Percentiles rank a stretch among this genome's conserved stretches.
Evolutionary conservation across 64 coral and sea anemone genomes (phyloP).

Genomic region (Dendronephthya gigantea): DNA sequence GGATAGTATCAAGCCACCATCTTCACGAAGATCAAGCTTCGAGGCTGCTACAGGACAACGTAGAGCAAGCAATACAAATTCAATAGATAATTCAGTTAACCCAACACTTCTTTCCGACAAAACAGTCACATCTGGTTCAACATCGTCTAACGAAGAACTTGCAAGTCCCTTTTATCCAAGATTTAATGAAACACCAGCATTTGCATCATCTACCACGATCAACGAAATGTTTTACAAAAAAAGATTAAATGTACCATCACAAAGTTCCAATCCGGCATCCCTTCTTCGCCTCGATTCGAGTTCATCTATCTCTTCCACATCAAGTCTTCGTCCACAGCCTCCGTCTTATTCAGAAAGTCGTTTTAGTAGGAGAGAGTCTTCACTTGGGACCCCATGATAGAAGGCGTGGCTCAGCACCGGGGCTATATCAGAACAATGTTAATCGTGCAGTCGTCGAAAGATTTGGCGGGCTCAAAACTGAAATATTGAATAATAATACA

Average conservation of each 20-base stretch:
- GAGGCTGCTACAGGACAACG: neutral
- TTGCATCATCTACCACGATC: neutral
- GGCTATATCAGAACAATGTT: neutral
- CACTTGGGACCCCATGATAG: neutral
- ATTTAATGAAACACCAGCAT: neutral
- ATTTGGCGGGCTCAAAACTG: neutral
- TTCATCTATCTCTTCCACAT: neutral
- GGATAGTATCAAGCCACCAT: neutral
- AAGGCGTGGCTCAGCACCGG: neutral
- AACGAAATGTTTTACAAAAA: neutral
- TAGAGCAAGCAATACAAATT: neutral
- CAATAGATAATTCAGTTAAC: neutral
- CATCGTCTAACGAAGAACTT: neutral
- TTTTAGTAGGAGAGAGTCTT: neutral
- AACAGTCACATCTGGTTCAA: neutral
- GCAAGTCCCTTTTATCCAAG: neutral
- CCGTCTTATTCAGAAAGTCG: slow-evolving; percentile 10
- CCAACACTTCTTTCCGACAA: neutral
- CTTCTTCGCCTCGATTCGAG: neutral
- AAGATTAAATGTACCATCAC: neutral
- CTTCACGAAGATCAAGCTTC: slow-evolving; percentile 4
- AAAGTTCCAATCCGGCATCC: neutral
- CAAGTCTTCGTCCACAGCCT: neutral
- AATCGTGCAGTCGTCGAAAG: neutral
- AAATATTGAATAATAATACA: neutral